These are phyloP conservation scores for Lytechinus variegatus DNA, from an alignment of 35 echinoderm and acorn worm species.

Conservation along the genomic window DNA sequence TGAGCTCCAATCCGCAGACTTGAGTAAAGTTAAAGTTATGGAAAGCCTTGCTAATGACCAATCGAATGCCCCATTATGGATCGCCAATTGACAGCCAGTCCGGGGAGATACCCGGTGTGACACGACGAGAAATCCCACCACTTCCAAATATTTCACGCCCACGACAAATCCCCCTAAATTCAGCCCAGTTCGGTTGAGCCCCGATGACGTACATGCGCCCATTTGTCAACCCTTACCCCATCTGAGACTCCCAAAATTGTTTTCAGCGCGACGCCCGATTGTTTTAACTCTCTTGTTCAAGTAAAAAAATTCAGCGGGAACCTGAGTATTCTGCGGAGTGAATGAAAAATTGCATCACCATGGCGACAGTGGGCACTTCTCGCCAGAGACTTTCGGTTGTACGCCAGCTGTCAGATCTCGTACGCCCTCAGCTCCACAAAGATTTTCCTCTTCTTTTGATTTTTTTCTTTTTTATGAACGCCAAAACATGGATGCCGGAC, in stretches of 20 bases:
- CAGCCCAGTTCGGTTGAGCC: not conserved
- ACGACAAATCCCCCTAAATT: slow-evolving; percentile 27
- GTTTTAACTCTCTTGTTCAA: slow-evolving; percentile 45
- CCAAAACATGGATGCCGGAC: not conserved
- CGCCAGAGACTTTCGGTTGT: slow-evolving; percentile 35
- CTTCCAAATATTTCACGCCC: slow-evolving; percentile 49
- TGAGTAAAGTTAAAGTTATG: slow-evolving; percentile 13
- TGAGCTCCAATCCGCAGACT: slow-evolving; percentile 20
- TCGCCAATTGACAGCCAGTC: slow-evolving; percentile 48
- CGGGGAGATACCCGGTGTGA: slow-evolving; percentile 14
- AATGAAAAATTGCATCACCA: slow-evolving; percentile 58
- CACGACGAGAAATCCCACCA: slow-evolving; percentile 41
- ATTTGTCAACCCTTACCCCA: slow-evolving; percentile 36
- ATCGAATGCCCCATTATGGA: slow-evolving; percentile 51
- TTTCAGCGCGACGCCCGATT: slow-evolving; percentile 49
- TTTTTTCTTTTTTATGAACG: not conserved
- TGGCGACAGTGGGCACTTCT: slow-evolving; percentile 11
- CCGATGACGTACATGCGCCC: slow-evolving; percentile 28
- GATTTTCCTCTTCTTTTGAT: not conserved
- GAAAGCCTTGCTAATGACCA: slow-evolving; percentile 48
- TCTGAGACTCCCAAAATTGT: slow-evolving; percentile 34
- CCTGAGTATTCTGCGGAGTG: slow-evolving; percentile 39
- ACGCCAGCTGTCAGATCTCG: slow-evolving; percentile 51
- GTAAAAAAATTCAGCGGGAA: slow-evolving; percentile 7
- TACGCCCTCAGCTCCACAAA: not conserved